Base-by-base conservation (phyloP, 2,888 invertebrate species). In the Alsophila aescularia region DNA sequence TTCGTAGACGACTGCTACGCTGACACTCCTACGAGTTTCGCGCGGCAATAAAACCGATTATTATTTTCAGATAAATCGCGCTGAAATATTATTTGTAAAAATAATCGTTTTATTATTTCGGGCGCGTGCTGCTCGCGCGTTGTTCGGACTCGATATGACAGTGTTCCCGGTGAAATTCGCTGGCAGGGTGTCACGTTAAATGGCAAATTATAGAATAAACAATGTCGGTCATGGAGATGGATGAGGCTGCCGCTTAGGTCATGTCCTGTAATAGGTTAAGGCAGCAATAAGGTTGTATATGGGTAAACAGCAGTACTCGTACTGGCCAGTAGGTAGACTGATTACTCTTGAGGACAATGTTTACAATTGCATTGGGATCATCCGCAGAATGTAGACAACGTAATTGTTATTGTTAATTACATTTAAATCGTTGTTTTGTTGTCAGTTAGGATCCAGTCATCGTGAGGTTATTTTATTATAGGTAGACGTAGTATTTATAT, bases 1-100 rank as follows among this genome's bases (percentile, higher is more conserved):
- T 15, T 70, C 82, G 86, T 84, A 84, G 85, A 66, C 70, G 59
- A 62, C 63, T 67, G 81, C 85, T 84, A 85, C 85, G 83, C 60
- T 65, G 29, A 12, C 34, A 35, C 44, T 18, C 81, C 85, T 84
- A 84, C 87, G 87, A 69, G 18, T 72, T 66, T 73, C 48, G 56
- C 16, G 71, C 73, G 67, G 69, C 56, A 67, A 65, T 77, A 79
- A 75, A 77, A 69, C 68, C 60, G 60, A 75, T 69, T 75, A 75
- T 72, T 71, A 73, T 73, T 73, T 62, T 71, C 65, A 74, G 72
- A 71, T 67, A 66, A 64, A 44, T 67, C 69, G 63, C 69, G 74
- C 79, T 77, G 72, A 71, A 66, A 62, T 45, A 68, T 66, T 64
- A 41, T 36, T 53, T 63, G 62, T 62, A 62, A 55, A n/a, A 65